Percentiles rank a stretch among this genome's conserved stretches.
Conservation (phyloP, 2,113 vertebrate species). For the Mixornis gularis region DNA sequence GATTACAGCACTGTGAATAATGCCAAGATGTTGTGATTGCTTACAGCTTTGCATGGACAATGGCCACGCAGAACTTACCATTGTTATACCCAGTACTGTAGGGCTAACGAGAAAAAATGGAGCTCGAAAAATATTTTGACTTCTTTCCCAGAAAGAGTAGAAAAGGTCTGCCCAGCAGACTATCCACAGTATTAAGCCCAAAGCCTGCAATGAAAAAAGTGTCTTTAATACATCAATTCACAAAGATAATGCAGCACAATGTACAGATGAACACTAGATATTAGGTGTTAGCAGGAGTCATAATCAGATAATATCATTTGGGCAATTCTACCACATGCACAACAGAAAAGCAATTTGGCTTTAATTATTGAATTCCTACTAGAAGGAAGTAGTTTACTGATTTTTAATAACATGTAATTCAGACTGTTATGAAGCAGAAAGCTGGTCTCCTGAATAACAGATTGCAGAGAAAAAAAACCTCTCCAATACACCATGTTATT, state of each 20-base stretch:
- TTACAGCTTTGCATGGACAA: not conserved
- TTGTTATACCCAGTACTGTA: constrained; percentile 88
- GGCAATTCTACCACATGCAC: not conserved
- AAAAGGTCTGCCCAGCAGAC: constrained; percentile 98
- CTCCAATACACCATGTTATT: not conserved
- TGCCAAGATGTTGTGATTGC: not conserved
- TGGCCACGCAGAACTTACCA: constrained; percentile 76
- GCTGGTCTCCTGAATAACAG: not conserved
- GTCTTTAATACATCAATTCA: not conserved
- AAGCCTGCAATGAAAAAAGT: constrained; percentile 71
- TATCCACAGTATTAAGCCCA: constrained; percentile 87
- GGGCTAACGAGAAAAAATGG: constrained; percentile 85
- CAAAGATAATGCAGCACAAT: not conserved
- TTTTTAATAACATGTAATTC: not conserved
- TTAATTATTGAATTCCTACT: not conserved
- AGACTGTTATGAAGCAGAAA: not conserved
- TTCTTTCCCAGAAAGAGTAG: constrained; percentile 96
- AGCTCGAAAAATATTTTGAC: constrained; percentile 60
- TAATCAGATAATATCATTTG: not conserved
- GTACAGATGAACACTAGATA: not conserved
- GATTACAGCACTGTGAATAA: not conserved
- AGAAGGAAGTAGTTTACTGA: not conserved
- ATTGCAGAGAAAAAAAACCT: not conserved
- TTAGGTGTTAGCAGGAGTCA: not conserved
- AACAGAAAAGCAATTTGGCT: not conserved